phyloP scores from a whole-genome alignment of 37 sponge, comb jelly and placozoan genomes.

The Chondrosia reniformis region DNA sequence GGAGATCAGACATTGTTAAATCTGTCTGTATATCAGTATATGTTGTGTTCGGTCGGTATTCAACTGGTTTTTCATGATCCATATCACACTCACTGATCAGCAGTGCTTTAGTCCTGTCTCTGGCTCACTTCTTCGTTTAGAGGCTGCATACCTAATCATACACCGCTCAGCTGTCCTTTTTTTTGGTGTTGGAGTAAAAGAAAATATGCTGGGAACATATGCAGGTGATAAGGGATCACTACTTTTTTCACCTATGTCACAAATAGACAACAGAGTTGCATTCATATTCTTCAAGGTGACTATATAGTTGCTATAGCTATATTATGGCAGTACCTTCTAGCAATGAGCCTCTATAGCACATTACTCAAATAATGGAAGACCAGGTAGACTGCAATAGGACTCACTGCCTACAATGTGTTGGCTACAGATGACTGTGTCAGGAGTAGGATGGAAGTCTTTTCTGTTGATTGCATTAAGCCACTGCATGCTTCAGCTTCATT shows the following conservation, averaged over 20 bases:
- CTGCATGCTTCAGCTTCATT: slow-evolving; percentile 17
- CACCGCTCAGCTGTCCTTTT: not conserved
- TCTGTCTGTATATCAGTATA: slow-evolving; percentile 38
- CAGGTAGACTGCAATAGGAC: not conserved
- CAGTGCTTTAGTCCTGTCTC: not conserved
- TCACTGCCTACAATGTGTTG: slow-evolving; percentile 35
- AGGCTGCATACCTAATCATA: not conserved
- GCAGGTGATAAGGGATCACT: slow-evolving; percentile 37
- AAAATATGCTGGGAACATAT: slow-evolving; percentile 25
- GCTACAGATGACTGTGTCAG: slow-evolving; percentile 33
- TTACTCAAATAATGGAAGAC: too few relatives aligned
- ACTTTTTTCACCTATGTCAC: not conserved
- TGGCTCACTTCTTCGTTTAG: not conserved
- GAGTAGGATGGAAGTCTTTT: slow-evolving; percentile 29
- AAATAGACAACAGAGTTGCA: not conserved
- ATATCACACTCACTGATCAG: not conserved
- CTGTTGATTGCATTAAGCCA: slow-evolving; percentile 39
- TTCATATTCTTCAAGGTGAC: not conserved
- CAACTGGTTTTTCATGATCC: not conserved
- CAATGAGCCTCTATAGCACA: too few relatives aligned
- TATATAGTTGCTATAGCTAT: too few relatives aligned
- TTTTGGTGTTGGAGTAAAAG: slow-evolving; percentile 14
- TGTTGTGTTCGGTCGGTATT: not conserved
- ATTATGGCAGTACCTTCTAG: too few relatives aligned
- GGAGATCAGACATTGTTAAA: slow-evolving; percentile 1